Conservation (phyloP, 1,140 invertebrate genomes). For the Achatina immaculata region DNA sequence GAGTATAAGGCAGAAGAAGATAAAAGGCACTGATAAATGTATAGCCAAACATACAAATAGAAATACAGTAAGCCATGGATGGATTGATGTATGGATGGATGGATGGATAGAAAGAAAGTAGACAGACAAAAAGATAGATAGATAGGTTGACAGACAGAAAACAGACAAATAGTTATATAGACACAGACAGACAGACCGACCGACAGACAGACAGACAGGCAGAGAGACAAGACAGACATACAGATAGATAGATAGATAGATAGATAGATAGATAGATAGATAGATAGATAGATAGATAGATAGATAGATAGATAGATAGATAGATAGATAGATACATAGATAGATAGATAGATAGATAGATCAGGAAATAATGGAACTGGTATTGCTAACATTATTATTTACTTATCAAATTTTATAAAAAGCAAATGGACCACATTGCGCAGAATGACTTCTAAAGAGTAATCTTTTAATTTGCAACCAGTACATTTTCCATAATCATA, state of each 20-base stretch:
- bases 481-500: not conserved
- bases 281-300: conserved; percentile 25
- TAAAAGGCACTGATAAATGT: no score
- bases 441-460: not conserved
- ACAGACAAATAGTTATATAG: no score
- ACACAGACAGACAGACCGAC: no score
- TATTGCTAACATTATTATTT: not conserved
- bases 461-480: not conserved
- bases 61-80: no score
- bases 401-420: not conserved
- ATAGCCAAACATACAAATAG: no score
- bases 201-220: no score
- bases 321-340: not conserved
- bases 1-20: no score
- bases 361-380: not conserved
- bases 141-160: no score
- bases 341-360: conserved; percentile 10
- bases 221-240: no score
- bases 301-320: conserved; percentile 21
- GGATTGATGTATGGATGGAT: no score
- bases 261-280: conserved; percentile 16
- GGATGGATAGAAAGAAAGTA: no score
- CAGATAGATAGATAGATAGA: not conserved
- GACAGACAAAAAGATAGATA: no score
- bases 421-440: not conserved